Conservation (phyloP, 2,113 vertebrate species). For the Heterochromis multidens region DNA sequence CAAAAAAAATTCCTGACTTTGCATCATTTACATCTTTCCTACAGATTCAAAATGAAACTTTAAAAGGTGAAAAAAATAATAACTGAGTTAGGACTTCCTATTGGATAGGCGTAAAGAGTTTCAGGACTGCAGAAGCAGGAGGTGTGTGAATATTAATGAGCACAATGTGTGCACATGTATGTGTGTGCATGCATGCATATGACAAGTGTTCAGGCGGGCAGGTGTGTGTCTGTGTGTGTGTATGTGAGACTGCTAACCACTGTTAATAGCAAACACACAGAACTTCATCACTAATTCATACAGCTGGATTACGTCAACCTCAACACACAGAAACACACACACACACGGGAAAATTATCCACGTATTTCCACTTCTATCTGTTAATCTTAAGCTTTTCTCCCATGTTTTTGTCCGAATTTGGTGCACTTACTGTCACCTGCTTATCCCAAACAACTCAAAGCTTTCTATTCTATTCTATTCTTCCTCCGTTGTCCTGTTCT, state of each 20-base stretch:
- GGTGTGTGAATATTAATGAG: conserved; percentile 22
- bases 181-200: not conserved
- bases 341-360: not conserved
- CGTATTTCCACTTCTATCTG: accelerated
- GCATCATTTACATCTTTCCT: not conserved
- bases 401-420: not conserved
- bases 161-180: not conserved
- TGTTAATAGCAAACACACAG: conserved; percentile 51
- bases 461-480: not conserved
- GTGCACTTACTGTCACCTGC: not conserved
- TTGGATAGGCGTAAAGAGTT: not conserved
- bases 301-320: conserved; percentile 44
- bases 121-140: not conserved
- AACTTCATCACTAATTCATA: conserved; percentile 70
- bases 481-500: not conserved
- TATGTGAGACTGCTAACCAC: conserved; percentile 13
- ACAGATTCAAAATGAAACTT: not conserved
- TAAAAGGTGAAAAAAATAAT: not conserved
- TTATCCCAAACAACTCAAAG: not conserved
- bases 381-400: not conserved
- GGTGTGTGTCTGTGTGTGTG: not conserved
- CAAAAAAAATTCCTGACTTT: not conserved
- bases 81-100: not conserved
- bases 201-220: not conserved
- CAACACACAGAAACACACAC: not conserved